Conservation (phyloP, 2,797 vertebrate species). For the Sebastes iracundus region DNA sequence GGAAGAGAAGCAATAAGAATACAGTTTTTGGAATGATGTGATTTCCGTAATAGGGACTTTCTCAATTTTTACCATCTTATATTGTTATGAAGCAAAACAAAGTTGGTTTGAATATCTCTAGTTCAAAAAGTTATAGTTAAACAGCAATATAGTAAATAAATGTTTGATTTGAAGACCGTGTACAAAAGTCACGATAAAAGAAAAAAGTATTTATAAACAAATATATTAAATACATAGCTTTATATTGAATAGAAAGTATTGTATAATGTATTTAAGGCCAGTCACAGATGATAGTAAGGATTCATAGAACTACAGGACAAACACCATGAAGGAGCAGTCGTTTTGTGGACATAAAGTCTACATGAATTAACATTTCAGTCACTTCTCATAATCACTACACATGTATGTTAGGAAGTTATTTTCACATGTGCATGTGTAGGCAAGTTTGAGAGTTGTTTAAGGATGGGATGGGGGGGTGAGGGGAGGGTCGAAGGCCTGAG, state of each 20-base stretch:
- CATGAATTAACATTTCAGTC: neutral
- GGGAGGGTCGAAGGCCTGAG: neutral
- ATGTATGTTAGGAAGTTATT: neutral
- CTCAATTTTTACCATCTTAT: neutral
- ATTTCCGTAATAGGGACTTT: neutral
- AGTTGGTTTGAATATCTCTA: neutral
- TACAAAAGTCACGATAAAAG: neutral
- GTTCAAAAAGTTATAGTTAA: neutral
- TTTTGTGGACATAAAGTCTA: neutral
- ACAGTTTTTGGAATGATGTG: neutral
- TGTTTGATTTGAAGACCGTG: too few relatives aligned
- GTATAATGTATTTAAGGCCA: neutral
- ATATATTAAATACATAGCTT: neutral
- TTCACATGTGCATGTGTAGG: neutral
- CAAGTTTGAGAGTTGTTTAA: slow-evolving; percentile 22
- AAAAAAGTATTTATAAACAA: neutral
- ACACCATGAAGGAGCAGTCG: neutral
- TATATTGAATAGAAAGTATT: neutral
- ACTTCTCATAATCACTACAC: neutral
- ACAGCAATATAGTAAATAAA: neutral
- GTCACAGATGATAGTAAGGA: neutral
- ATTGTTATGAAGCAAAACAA: neutral
- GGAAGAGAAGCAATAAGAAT: neutral
- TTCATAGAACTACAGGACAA: neutral
- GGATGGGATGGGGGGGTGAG: neutral